Conservation (phyloP, 2,888 invertebrate genomes). For the Nemotelus nigrinus region DNA sequence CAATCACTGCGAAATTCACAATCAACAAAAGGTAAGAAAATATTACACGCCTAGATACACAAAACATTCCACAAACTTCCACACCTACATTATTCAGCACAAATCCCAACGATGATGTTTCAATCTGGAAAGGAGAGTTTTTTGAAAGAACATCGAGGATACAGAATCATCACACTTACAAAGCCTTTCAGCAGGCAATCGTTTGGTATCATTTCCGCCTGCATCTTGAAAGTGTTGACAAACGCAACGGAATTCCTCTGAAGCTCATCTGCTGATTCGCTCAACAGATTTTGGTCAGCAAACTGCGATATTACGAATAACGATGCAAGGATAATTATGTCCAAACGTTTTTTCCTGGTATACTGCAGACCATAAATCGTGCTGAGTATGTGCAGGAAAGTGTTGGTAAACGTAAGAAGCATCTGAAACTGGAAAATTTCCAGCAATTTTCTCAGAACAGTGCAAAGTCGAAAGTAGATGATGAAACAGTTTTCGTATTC, state of each 20-base stretch:
- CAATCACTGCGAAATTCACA: background rate
- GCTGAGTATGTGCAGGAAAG: background rate
- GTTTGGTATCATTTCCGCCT: background rate
- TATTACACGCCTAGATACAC: background rate
- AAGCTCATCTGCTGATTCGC: background rate
- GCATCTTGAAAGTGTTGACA: background rate
- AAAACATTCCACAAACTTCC: conserved; percentile 7
- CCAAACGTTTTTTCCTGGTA: background rate
- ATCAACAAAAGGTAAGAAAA: background rate
- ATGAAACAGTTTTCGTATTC: background rate
- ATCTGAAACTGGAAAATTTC: background rate
- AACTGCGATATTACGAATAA: background rate
- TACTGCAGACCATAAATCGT: background rate
- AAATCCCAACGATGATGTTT: background rate
- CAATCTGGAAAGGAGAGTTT: background rate
- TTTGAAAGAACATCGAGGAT: too few relatives aligned
- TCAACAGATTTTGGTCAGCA: background rate
- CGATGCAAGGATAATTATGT: background rate
- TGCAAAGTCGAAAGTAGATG: background rate
- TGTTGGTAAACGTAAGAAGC: background rate
- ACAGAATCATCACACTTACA: background rate
- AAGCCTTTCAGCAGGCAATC: background rate
- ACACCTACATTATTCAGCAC: background rate
- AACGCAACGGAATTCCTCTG: background rate
- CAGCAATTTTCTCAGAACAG: background rate